phyloP scores from a whole-genome alignment of 2,113 vertebrate genomes.

The Alouatta palliata region DNA sequence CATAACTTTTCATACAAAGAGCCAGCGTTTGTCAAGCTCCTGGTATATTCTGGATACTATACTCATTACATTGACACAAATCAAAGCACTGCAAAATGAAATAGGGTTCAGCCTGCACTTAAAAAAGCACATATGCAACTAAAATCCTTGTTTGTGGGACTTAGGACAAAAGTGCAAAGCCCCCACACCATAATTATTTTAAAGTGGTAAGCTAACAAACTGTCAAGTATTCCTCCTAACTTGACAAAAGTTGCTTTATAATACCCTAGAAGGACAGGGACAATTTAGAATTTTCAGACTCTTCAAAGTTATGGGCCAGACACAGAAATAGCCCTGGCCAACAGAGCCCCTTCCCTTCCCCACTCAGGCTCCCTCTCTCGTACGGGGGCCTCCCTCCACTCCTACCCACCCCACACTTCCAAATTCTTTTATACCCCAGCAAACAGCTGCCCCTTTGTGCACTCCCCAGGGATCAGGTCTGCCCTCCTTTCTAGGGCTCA shows the following conservation, averaged over 20 bases:
- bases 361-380: fast-evolving
- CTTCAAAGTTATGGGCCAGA: not conserved
- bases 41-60: not conserved
- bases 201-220: not conserved
- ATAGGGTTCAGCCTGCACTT: not conserved
- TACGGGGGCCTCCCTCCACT: not conserved
- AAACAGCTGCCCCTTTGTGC: too few species aligned
- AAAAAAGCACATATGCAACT: not conserved
- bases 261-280: not conserved
- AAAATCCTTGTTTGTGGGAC: not conserved
- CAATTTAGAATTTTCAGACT: not conserved
- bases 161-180: not conserved
- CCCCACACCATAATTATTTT: not conserved
- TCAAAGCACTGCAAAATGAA: not conserved
- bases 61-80: not conserved
- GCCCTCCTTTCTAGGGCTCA: not conserved
- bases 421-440: not conserved
- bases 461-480: not conserved
- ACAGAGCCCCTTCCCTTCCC: not conserved
- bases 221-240: not conserved
- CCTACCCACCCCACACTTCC: not conserved
- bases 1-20: not conserved
- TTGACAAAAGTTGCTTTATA: not conserved
- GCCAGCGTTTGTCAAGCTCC: not conserved
- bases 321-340: not conserved